phyloP scores from a whole-genome alignment of 2,888 invertebrate species.

The Bellardia bayeri region DNA sequence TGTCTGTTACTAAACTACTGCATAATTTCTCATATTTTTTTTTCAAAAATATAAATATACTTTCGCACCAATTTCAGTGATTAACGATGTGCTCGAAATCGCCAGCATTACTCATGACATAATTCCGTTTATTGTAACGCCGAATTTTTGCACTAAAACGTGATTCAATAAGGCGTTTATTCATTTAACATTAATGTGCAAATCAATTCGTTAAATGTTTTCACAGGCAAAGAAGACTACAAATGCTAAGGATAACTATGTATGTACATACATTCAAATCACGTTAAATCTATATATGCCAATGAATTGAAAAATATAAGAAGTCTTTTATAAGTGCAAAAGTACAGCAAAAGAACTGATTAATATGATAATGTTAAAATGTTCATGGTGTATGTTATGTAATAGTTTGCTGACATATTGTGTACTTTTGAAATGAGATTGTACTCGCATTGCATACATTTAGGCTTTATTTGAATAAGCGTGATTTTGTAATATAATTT shows the following conservation, averaged over 20 bases:
- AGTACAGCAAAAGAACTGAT: background rate
- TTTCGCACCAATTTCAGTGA: slow-evolving; percentile 10
- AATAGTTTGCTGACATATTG: background rate
- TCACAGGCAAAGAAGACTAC: background rate
- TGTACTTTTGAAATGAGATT: background rate
- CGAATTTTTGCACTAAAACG: background rate
- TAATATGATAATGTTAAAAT: slow-evolving; percentile 7
- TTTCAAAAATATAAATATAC: background rate
- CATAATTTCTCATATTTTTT: background rate
- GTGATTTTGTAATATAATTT: background rate
- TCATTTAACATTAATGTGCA: slow-evolving; percentile 11
- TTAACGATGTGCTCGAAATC: slow-evolving; percentile 32
- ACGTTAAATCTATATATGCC: background rate
- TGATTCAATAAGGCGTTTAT: slow-evolving; percentile 28
- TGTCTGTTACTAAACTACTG: background rate
- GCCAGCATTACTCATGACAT: slow-evolving; percentile 22
- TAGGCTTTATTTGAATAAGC: background rate
- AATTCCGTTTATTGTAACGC: background rate
- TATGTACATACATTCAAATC: background rate
- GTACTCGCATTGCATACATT: too few species aligned
- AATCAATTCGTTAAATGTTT: slow-evolving; percentile 9
- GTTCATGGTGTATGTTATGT: background rate
- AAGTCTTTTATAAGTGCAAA: background rate
- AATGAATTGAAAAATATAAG: background rate
- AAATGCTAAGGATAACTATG: background rate